Evolutionary conservation across 2,113 vertebrate species (phyloP), one percentile per base, ranked within the genome.

Genomic region (Pachypanchax playfairii): DNA sequence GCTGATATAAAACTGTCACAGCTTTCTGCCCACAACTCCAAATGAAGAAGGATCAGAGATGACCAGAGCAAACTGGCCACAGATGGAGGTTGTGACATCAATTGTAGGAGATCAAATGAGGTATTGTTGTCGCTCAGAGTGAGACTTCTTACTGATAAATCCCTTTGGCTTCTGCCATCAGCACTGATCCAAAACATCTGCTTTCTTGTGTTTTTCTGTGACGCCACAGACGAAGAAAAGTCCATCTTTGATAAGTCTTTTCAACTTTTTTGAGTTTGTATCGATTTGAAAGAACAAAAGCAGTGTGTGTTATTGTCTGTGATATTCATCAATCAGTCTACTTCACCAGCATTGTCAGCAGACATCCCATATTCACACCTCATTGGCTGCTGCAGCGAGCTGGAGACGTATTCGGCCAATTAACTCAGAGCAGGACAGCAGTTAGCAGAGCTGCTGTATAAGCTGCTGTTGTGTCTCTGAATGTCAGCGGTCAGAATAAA

Each of bases 51-150:
- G 33, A 49, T 52, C 12, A 51, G 43, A 61, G 42, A 35, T 63
- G 71, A 53, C 47, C 65, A 12, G 50, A 47, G 42, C 63, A 46
- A 65, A 65, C 1, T 17, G 71, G 65, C 52, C 39, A 12, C 68
- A 65, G 82, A 82, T 79, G 73, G 66, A 73, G 76, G 83, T 72
- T 73, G 64, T 61, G 83, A 71, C 73, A 77, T 48, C 70, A 69
- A 68, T 53, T 12, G 66, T 56, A 56, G 21, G 53, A 15, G 38
- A 65, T 39, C 43, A 42, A 67, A 72, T 47, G 67, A 75, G 63
- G 51, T 65, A 65, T 1, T 71, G 61, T 24, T 14, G 62, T 48
- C 18, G n/a, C 17, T 47, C 42, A 26, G 28, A 56, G 29, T 17
- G 21, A 2, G 24, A 48, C 39, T 38, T 58, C 29, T 41, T 18